A percentile compares a stretch with the other conserved stretches of the same genome.
Conservation (phyloP, 2,888 invertebrate species). For the Mesopsocus fuscifrons region DNA sequence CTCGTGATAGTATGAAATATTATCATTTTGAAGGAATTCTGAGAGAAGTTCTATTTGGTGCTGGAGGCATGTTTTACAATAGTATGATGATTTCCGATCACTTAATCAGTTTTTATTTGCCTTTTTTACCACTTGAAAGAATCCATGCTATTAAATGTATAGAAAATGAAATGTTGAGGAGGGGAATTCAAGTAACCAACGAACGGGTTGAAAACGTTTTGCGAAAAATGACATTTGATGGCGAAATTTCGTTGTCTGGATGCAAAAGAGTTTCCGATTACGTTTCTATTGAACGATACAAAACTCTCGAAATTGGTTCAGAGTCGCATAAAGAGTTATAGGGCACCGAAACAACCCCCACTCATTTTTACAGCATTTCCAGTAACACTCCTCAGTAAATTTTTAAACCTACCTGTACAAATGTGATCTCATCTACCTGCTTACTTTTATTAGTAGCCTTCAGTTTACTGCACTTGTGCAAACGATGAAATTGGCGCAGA, state of each 20-base stretch:
- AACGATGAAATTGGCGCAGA: too few relatives aligned
- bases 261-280: slow-evolving; percentile 1
- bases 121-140: slow-evolving; percentile 4
- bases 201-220: not conserved
- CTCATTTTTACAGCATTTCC: too few relatives aligned
- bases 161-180: not conserved
- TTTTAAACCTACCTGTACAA: too few relatives aligned
- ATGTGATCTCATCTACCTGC: too few relatives aligned
- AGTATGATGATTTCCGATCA: not conserved
- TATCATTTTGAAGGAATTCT: slow-evolving; percentile 54
- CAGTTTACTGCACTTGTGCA: too few relatives aligned
- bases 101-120: slow-evolving; percentile 1
- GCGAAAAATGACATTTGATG: not conserved
- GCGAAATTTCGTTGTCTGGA: not conserved
- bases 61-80: not conserved
- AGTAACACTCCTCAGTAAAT: too few relatives aligned
- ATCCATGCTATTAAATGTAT: not conserved
- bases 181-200: not conserved
- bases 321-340: too few relatives aligned
- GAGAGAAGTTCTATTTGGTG: slow-evolving; percentile 21
- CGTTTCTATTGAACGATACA: not conserved
- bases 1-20: slow-evolving; percentile 40
- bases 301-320: too few relatives aligned
- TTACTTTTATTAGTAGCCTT: too few relatives aligned
- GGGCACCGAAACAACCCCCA: too few relatives aligned